Evolutionary conservation across 2,888 invertebrate species (phyloP).

Genomic region (Acholoe squamosa): DNA sequence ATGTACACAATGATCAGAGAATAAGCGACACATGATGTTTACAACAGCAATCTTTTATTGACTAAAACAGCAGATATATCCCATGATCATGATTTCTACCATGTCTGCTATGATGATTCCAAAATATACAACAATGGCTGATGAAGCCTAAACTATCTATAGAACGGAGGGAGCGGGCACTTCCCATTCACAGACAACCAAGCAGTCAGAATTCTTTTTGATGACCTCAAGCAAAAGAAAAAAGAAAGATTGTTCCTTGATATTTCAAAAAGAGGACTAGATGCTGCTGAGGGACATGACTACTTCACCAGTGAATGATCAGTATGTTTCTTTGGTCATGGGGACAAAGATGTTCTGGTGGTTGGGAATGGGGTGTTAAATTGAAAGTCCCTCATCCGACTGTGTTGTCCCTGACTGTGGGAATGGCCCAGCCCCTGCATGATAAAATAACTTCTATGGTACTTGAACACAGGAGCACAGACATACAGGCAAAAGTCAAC

Average conservation of each 20-base stretch:
- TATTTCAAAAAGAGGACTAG: not conserved
- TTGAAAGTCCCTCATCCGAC: not conserved
- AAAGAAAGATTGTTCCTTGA: not conserved
- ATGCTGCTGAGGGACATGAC: not conserved
- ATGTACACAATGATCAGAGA: too few relatives aligned
- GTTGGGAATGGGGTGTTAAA: not conserved
- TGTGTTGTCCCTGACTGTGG: not conserved
- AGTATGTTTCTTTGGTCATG: not conserved
- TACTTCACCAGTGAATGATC: conserved; percentile 12
- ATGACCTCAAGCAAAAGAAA: not conserved
- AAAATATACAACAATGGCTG: conserved; percentile 67
- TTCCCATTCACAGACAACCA: conserved; percentile 24
- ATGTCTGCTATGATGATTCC: conserved; percentile 65
- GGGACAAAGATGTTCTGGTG: too few relatives aligned
- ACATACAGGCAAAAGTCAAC: conserved; percentile 54
- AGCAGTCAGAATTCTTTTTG: conserved; percentile 18
- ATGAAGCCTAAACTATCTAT: conserved; percentile 62
- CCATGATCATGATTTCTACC: conserved; percentile 66
- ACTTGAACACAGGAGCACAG: conserved; percentile 49
- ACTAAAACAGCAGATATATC: conserved; percentile 67
- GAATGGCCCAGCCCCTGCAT: conserved; percentile 43
- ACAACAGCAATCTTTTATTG: conserved; percentile 67
- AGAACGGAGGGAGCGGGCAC: conserved; percentile 36
- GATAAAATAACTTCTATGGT: conserved; percentile 48
- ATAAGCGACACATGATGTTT: not conserved